Conservation (phyloP, 2,797 vertebrate genomes). For the Sphenodon punctatus region DNA sequence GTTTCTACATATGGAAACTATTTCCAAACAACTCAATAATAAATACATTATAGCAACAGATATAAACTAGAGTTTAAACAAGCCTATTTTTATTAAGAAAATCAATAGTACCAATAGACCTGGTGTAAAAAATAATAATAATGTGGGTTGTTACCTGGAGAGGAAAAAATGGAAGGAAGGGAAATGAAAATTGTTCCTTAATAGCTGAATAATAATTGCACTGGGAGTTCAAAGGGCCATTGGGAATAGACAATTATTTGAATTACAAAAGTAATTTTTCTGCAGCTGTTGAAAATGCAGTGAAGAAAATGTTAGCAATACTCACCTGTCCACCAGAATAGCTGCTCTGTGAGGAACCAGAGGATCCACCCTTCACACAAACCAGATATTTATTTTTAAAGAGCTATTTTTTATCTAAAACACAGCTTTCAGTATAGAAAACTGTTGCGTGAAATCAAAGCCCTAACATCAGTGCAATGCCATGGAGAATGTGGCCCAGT, state of each 20-base stretch:
- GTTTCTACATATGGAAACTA: neutral
- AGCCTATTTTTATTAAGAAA: neutral
- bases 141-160: no score
- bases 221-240: neutral
- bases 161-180: no score
- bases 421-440: no score
- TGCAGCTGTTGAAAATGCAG: no score
- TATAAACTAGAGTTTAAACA: neutral
- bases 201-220: neutral
- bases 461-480: no score
- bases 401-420: no score
- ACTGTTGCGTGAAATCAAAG: no score
- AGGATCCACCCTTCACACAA: slow-evolving; percentile 50
- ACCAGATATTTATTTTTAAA: neutral
- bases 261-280: neutral
- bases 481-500: no score
- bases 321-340: slow-evolving; percentile 43
- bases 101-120: neutral
- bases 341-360: neutral
- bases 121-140: no score
- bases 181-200: neutral
- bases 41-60: neutral
- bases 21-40: neutral
- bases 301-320: neutral
- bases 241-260: neutral